Base-by-base conservation (phyloP, 2,888 invertebrate genomes). In the Lasius fuliginosus region DNA sequence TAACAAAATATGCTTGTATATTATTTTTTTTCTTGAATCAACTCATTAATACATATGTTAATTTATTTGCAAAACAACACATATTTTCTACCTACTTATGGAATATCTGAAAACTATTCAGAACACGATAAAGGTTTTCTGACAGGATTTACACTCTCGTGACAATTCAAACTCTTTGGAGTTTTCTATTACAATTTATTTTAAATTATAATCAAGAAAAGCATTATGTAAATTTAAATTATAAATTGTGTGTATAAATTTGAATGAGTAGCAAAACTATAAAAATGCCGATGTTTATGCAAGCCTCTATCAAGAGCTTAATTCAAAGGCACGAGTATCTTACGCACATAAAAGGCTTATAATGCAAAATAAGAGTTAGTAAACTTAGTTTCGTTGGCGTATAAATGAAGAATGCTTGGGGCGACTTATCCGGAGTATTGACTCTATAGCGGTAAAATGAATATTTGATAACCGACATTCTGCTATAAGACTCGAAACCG, bases 341-440 rank as follows among this genome's bases (percentile, higher is more conserved):
- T 49, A 49, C n/a, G 6, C 49, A 49, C 18, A n/a, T n/a, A 49
- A 49, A n/a, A 49, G 49, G n/a, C n/a, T 53, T 53, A n/a, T 53
- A 53, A n/a, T 53, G n/a, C n/a, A n/a, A n/a, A 53, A n/a, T 53
- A 53, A n/a, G 2, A 53, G 49, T 53, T 53, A 53, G 49, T n/a
- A 53, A 53, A 53, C 18, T 53, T 49, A 27, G 40, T 40, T 18
- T 67, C n/a, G 27, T 77, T 30, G 30, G 30, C 4, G 8, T n/a
- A 53, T 40, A 76, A 67, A 76, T 36, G 3, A 67, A 56, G 3
- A 67, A 56, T 76, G 53, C 53, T 65, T 27, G 30, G 30, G 6
- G 40, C 5, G 56, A 77, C 15, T 67, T 27, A 56, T 33, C 40
- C 56, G 0, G 15, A 77, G n/a, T 77, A 77, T 77, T 68, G 68